Base-by-base conservation (phyloP, 2,797 vertebrate species). In the Loris lydekkerianus region DNA sequence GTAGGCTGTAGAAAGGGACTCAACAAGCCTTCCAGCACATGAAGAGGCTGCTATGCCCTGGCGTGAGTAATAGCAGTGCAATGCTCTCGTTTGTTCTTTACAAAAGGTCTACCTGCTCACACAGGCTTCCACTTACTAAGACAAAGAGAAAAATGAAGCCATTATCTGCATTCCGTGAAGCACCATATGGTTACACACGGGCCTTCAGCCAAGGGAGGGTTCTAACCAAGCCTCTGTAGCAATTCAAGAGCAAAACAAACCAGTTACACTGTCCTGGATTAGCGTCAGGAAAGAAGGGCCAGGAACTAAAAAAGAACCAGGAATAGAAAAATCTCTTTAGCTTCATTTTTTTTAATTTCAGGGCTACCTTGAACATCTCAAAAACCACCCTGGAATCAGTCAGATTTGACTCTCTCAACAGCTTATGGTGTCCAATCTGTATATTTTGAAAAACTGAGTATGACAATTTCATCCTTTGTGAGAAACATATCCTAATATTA, bases 161-260 rank as follows among this genome's bases (percentile, higher is more conserved):
- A 95, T 98, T 98, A 98, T 97, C 97, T 97, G 96, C 98, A 97
- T 98, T 98, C 97, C 97, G 31, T 94, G 85, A 10, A 43, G 82
- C 43, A 91, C 97, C 96, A n/a, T 85, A 89, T 69, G 89, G 95
- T 97, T 98, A 97, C 84, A 81, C 0, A 0, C 0, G 73, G 98
- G 98, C 98, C 94, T 0, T 1, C 95, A 29, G 96, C 98, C 98
- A 98, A 98, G 88, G 73, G 83, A 97, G 97, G 97, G 96, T 93
- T 90, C 95, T 73, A n/a, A 91, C 0, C 70, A 89, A 89, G 97
- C 93, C 96, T 96, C 97, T 77, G 96, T 73, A 94, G 67, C 95
- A 93, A 92, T 88, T 58, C 96, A 96, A 96, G 58, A 86, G 77
- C 46, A 31, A 89, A 93, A 93, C 34, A 23, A 76, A 63, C 73